Base-by-base conservation (phyloP, 2,113 vertebrate genomes). In the Microcebus jonahi region DNA sequence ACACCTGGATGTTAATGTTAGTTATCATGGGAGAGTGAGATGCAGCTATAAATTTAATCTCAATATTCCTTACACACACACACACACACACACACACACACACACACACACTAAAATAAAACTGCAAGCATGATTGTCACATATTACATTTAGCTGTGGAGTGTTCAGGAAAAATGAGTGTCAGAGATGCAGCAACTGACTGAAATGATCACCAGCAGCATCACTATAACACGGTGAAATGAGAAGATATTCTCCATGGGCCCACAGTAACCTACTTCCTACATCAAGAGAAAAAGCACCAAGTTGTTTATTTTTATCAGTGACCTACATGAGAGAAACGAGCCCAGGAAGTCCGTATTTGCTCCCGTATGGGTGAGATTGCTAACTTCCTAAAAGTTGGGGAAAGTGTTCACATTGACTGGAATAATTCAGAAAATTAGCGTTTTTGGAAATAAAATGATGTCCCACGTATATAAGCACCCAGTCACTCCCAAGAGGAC, bases 271-370 rank as follows among this genome's bases (percentile, higher is more conserved):
- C 90, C 91, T 81, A 96, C 59, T 95, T 97, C 92, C 65, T 71
- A 39, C 39, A 81, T 39, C 75, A 96, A 84, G 59, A 94, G 70
- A 88, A 80, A 96, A 97, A 84, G 25, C 70, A 96, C 25, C 50
- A 84, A 92, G 25, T 76, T 85, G 31, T 76, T 96, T 92, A 84
- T 96, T 96, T 96, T 94, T 87, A 73, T 94, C 94, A 50, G 53
- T 91, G 95, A 90, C 90, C 94, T 95, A 97, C 83, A 87, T 90
- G n/a, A 92, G 63, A 59, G 50, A 90, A 94, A 83, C 3, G 29
- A 87, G 73, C n/a, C 71, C 55, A 83, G 45, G 67, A 68, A 53
- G 14, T 91, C 36, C 86, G 9, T 8, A 85, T 71, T 82, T 90
- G 57, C 45, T 59, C 67, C 25, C 71, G 65, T 68, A 71, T 73